Evolutionary conservation across 92 coral and sea anemone species (phyloP), one percentile per base, ranked within the genome.

Genomic region (Parazoanthus darwini): DNA sequence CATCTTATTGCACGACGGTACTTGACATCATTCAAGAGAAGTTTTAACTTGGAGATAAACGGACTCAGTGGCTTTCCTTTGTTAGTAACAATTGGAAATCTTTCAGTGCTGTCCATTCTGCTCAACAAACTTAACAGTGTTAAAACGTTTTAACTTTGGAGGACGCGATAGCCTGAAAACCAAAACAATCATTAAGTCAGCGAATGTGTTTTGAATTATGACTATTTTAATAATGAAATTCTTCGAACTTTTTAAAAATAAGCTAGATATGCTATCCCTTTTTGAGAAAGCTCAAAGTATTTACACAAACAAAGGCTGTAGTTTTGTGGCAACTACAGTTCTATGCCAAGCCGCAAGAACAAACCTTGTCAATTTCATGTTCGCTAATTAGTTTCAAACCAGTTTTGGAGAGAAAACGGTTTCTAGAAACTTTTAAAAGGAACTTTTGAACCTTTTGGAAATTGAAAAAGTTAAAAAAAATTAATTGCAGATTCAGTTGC

Each of bases 21-120:
- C 94, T 96, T 97, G 50, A 92, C 96, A 85, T 97, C 99, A 88
- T 92, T 95, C 90, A 97, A 82, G 88, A 97, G 96, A 29, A 94
- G 93, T 86, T 97, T 95, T 78, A 97, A 90, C 90, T 95, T 97
- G 82, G 99, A 97, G 66, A 97, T 94, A 86, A 97, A 97, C 72
- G 99, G 99, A 77, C 96, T 97, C 85, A 97, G 90, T 44, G 99
- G 99, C 79, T 94, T 97, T 66, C 95, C 97, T 90, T 97, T 97
- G 84, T 54, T 82, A 7, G 90, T 81, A 38, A 89, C 85, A 39
- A 86, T 86, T 18, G 93, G 89, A 46, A 89, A 89, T 37, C 90
- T 91, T 66, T 88, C 88, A 38, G 76, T 71, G 72, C 58, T 77
- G 25, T 89, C 88, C 93, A 91, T 91, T 71, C 71, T 91, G 85